Percentiles rank a stretch among this genome's conserved stretches.
These are phyloP conservation scores for Thrips palmi DNA, from an alignment of 1,140 invertebrate species.

Conservation along the genomic window DNA sequence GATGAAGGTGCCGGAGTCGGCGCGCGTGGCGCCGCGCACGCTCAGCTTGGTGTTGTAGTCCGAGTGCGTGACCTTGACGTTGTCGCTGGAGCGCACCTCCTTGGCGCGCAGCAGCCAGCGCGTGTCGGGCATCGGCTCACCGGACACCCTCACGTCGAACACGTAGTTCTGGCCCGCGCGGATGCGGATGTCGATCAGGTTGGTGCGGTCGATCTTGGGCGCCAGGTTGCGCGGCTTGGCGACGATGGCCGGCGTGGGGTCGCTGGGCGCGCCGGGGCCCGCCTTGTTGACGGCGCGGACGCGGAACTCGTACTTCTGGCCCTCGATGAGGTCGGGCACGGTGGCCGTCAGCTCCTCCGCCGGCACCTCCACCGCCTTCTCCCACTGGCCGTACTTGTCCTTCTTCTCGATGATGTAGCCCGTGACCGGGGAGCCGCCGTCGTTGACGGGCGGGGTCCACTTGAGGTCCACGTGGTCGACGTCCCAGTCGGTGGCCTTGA, in stretches of 20 bases:
- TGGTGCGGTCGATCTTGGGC: conserved; percentile 75
- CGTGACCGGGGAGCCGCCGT: conserved; percentile 74
- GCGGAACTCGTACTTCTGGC: conserved; percentile 78
- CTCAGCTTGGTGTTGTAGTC: conserved; percentile 84
- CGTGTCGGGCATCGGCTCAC: conserved; percentile 76
- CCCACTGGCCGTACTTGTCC: conserved; percentile 84
- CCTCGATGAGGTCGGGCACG: conserved; percentile 78
- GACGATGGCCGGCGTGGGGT: conserved; percentile 70
- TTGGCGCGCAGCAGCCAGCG: conserved; percentile 63
- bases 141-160: conserved; percentile 61
- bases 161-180: conserved; percentile 76
- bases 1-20: conserved; percentile 80
- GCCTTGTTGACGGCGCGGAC: conserved; percentile 83
- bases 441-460: conserved; percentile 61
- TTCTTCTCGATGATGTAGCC: conserved; percentile 84
- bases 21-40: conserved; percentile 65
- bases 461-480: conserved; percentile 83
- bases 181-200: conserved; percentile 64
- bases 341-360: conserved; percentile 61
- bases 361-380: conserved; percentile 70
- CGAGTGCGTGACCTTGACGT: conserved; percentile 53
- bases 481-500: conserved; percentile 89
- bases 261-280: conserved; percentile 80
- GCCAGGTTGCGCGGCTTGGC: conserved; percentile 75
- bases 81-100: conserved; percentile 50